Conservation (phyloP, 1,140 invertebrate genomes). For the Ips typographus region DNA sequence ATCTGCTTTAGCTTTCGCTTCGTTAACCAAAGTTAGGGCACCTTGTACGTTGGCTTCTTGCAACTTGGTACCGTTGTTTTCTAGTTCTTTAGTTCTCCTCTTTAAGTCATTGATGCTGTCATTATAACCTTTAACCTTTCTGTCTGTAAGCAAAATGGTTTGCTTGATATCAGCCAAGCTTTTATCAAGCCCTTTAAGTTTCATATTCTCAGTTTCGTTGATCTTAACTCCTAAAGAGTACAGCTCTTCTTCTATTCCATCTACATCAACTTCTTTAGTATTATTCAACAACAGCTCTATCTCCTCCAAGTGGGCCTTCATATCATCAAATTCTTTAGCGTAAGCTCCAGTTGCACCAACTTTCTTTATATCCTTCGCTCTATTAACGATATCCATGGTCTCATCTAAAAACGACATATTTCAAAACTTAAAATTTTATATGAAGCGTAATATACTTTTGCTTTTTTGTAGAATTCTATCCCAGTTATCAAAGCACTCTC, state of each 20-base stretch:
- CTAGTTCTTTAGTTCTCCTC: constrained; percentile 70
- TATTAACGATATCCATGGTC: constrained; percentile 73
- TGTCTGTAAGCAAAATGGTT: constrained; percentile 75
- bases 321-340: constrained; percentile 87
- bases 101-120: constrained; percentile 72
- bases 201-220: constrained; percentile 55
- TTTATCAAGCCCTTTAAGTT: constrained; percentile 62
- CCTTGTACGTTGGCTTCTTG: constrained; percentile 95
- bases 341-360: constrained; percentile 93
- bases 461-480: constrained; percentile 78
- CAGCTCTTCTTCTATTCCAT: constrained; percentile 53
- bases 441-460: constrained; percentile 42
- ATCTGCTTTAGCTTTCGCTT: constrained; percentile 72
- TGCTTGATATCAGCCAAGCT: constrained; percentile 75
- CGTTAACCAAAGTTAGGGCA: constrained; percentile 84
- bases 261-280: constrained; percentile 56
- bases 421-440: background rate
- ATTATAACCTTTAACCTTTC: constrained; percentile 74
- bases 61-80: constrained; percentile 84
- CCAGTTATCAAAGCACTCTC: constrained; percentile 99
- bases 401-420: constrained; percentile 56
- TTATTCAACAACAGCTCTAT: constrained; percentile 77
- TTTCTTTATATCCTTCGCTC: constrained; percentile 88
- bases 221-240: constrained; percentile 54
- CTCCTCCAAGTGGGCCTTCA: constrained; percentile 82